Percentiles rank a stretch among this genome's conserved stretches.
phyloP scores from a whole-genome alignment of 2,797 vertebrate genomes.

The Nannoperca obscura region DNA sequence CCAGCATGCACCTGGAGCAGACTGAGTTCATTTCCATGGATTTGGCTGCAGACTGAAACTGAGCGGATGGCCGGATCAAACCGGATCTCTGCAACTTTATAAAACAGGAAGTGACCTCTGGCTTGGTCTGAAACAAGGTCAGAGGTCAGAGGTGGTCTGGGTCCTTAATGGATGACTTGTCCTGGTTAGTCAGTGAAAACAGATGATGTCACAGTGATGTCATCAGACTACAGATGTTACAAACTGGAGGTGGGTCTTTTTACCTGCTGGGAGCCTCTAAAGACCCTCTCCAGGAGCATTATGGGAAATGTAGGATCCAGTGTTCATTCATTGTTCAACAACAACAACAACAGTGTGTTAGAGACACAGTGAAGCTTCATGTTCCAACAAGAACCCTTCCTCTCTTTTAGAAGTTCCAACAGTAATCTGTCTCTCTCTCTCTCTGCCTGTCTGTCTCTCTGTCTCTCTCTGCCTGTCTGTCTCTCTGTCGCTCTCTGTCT shows the following conservation, averaged over 20 bases:
- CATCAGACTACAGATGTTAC: background rate
- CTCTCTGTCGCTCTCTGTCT: too few species aligned
- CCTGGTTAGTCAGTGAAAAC: background rate
- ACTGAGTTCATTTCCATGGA: slow-evolving; percentile 13
- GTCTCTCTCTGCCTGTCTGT: too few species aligned
- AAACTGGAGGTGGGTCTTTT: too few species aligned
- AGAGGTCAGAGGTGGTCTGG: background rate
- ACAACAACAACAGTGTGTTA: too few species aligned
- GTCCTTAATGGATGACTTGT: background rate
- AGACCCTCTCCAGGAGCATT: background rate
- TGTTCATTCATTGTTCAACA: too few species aligned
- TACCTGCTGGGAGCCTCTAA: too few species aligned
- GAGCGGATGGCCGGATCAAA: background rate
- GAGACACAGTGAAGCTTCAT: too few species aligned
- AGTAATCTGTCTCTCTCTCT: too few species aligned
- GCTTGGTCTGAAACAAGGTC: background rate
- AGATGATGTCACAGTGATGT: background rate
- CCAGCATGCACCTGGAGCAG: slow-evolving; percentile 1
- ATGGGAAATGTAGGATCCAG: background rate
- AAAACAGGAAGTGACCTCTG: background rate
- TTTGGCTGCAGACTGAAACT: slow-evolving; percentile 3
- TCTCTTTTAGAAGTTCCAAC: too few species aligned
- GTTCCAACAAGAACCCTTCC: too few species aligned
- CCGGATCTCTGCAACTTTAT: background rate
- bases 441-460: too few species aligned